Evolutionary conservation across 2,888 invertebrate genomes (phyloP).

Genomic region (Apoda limacodes): DNA sequence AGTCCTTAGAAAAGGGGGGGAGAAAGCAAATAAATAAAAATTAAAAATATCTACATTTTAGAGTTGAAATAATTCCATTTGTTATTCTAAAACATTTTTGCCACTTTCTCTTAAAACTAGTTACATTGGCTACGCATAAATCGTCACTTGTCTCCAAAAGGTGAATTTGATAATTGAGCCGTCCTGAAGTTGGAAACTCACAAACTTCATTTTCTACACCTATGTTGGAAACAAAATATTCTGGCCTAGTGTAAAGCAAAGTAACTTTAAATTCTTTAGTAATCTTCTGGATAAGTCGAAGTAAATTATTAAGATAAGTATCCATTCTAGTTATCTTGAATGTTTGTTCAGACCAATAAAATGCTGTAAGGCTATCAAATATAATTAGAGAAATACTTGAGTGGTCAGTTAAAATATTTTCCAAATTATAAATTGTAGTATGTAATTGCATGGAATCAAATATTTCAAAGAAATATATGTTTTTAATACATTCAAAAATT

Average conservation of each 20-base stretch:
- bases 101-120: conserved; percentile 21
- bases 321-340: conserved; percentile 60
- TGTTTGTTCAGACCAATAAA: conserved; percentile 65
- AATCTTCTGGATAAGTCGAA: conserved; percentile 47
- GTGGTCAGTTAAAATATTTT: conserved; percentile 42
- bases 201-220: conserved; percentile 28
- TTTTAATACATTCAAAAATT: conserved; percentile 27
- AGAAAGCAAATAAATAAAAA: no score
- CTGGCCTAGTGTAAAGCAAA: conserved; percentile 64
- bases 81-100: conserved; percentile 25
- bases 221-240: conserved; percentile 56
- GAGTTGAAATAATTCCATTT: conserved; percentile 21
- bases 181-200: conserved; percentile 28
- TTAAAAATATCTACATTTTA: no score
- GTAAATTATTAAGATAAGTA: conserved; percentile 52
- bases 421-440: conserved; percentile 49
- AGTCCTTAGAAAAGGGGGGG: no score
- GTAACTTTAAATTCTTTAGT: conserved; percentile 58
- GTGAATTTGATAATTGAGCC: conserved; percentile 47
- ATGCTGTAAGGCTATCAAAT: conserved; percentile 56
- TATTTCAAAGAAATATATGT: conserved; percentile 41
- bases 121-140: conserved; percentile 24
- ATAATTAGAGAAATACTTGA: conserved; percentile 46
- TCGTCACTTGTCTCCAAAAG: conserved; percentile 21
- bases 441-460: conserved; percentile 52